Evolutionary conservation across 2,113 vertebrate species (phyloP), one percentile per base, ranked within the genome.

Genomic region (Corynorhinus townsendii): DNA sequence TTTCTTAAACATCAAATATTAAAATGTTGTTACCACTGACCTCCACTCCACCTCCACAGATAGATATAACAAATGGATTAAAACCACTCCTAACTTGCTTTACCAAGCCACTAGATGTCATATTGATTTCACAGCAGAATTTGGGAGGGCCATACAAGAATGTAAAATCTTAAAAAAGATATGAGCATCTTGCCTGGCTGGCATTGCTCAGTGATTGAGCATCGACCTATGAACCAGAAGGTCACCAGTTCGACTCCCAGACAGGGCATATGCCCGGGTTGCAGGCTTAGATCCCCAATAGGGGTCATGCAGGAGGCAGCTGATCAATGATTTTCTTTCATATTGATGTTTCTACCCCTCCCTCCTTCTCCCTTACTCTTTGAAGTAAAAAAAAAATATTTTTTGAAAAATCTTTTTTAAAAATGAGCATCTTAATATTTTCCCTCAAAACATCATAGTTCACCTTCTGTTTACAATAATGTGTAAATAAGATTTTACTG

Each of bases 21-120:
- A 62, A 90, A 81, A 19, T 66, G 84, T 5, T 52, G 33, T 68
- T 47, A 68, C 38, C 40, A 47, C 54, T 56, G 35, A 28, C 33
- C 22, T 40, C 30, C 17, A n/a, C 26, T 52, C 22, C 16, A 47
- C n/a, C 45, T 38, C 71, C 62, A 66, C 14, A 33, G 38, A 14
- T 5, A 64, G 43, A 62, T 24, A 33, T 11, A 56, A 33, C 22
- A n/a, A n/a, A n/a, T n/a, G 0, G 4, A 52, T 77, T 45, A 45
- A 93, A 96, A 59, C 38, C 30, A 64, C 35, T 35, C 30, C 68
- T 66, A 54, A 28, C 22, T 56, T 86, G 47, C 75, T 84, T 62
- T 66, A 24, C 52, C 62, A 79, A 91, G 45, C 84, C 93, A 95
- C 86, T 79, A 93, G 91, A 91, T 82, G 62, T 49, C 68, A 94